Evolutionary conservation across 2,888 invertebrate species (phyloP).

Genomic region (Lycocerus yunnanus): DNA sequence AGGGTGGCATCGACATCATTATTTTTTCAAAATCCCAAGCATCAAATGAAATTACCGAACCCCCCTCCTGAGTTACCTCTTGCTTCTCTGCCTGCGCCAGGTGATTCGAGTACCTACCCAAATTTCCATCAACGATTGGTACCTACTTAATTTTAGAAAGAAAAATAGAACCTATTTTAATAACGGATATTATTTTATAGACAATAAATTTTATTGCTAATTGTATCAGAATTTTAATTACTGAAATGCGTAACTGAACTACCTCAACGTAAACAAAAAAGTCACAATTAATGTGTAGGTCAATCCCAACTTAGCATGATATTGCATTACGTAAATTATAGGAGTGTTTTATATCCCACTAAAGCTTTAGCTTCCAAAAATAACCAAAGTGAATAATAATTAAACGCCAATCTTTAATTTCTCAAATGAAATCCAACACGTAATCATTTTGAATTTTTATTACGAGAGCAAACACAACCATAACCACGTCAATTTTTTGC

Average conservation of each 20-base stretch:
- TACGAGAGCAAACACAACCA: no score
- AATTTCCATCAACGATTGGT: no score
- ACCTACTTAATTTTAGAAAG: no score
- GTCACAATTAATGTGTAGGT: background rate
- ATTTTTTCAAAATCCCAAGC: no score
- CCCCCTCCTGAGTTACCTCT: no score
- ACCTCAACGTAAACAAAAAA: slow-evolving; percentile 5
- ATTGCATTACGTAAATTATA: background rate
- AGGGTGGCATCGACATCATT: background rate
- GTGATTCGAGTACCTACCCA: no score
- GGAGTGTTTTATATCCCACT: slow-evolving; percentile 2
- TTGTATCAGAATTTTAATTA: background rate
- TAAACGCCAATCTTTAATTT: background rate
- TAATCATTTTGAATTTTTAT: no score
- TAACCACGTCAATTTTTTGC: no score
- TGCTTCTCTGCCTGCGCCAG: no score
- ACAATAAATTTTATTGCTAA: background rate
- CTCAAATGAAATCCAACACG: background rate
- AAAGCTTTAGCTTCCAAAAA: background rate
- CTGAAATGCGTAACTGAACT: background rate
- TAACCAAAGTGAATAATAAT: background rate
- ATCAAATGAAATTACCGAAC: no score
- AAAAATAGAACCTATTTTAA: no score
- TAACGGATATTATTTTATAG: no score
- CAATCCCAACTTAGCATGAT: background rate